A percentile compares a stretch with the other conserved stretches of the same genome.
Conservation (phyloP, 1,140 invertebrate genomes). For the Stegodyphus dumicola region DNA sequence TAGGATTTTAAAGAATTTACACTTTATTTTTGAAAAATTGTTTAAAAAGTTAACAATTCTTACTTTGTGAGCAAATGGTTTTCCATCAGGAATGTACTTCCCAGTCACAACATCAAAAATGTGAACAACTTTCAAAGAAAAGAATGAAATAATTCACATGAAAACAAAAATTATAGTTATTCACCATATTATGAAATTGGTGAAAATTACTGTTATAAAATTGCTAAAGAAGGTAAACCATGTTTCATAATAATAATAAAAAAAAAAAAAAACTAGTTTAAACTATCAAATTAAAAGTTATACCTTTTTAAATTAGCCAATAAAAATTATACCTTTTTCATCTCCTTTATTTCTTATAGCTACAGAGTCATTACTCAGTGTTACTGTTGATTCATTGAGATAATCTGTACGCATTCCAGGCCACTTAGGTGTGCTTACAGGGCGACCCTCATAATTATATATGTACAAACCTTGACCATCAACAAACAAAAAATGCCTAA, state of each 20-base stretch:
- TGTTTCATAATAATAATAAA: too few species aligned
- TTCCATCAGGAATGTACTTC: slow-evolving; percentile 77
- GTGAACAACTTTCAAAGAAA: slow-evolving; percentile 77
- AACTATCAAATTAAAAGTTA: neutral
- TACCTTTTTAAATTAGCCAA: neutral
- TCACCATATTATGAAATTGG: neutral
- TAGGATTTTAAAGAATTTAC: too few species aligned
- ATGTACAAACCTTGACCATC: slow-evolving; percentile 81
- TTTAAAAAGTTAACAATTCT: slow-evolving; percentile 20
- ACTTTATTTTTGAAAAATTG: too few species aligned
- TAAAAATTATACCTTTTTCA: slow-evolving; percentile 75
- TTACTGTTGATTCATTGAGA: slow-evolving; percentile 75
- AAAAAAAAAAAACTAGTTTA: too few species aligned
- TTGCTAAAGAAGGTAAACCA: too few species aligned
- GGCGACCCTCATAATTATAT: slow-evolving; percentile 89
- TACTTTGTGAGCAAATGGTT: slow-evolving; percentile 73
- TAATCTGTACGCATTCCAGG: slow-evolving; percentile 78
- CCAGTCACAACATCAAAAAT: slow-evolving; percentile 84
- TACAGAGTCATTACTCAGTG: slow-evolving; percentile 84
- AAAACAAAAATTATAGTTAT: neutral
- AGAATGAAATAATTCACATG: slow-evolving; percentile 61
- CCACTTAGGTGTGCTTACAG: slow-evolving; percentile 83
- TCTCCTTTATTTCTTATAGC: slow-evolving; percentile 85
- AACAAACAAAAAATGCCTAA: slow-evolving; percentile 84
- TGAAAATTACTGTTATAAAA: too few species aligned